Percentiles rank a stretch among this genome's conserved stretches.
These are phyloP conservation scores for Notodonta dromedarius DNA, from an alignment of 2,888 invertebrate species.

Conservation along the genomic window DNA sequence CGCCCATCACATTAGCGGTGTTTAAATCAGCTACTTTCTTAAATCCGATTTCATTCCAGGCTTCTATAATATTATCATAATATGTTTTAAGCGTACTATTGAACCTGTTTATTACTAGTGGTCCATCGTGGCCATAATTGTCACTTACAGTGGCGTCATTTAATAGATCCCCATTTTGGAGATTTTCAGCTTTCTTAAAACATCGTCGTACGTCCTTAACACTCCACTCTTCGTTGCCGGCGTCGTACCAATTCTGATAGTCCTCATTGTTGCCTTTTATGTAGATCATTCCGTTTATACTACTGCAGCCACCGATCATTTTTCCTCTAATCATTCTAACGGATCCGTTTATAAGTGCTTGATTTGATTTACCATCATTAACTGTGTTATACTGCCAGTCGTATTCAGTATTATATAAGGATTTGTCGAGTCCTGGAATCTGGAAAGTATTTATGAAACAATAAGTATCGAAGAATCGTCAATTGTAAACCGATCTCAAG, in stretches of 20 bases:
- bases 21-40: conserved; percentile 58
- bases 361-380: conserved; percentile 46
- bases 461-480: not conserved
- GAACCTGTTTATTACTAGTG: not conserved
- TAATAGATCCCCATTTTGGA: not conserved
- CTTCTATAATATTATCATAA: conserved; percentile 39
- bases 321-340: conserved; percentile 82
- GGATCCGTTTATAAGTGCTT: conserved; percentile 76
- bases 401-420: not conserved
- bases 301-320: conserved; percentile 77
- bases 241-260: conserved; percentile 69
- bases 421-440: not conserved
- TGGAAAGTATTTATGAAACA: not conserved
- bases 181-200: conserved; percentile 2
- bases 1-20: conserved; percentile 64
- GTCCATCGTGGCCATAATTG: not conserved
- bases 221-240: conserved; percentile 4
- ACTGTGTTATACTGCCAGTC: not conserved
- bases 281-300: conserved; percentile 77
- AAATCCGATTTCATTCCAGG: conserved; percentile 70
- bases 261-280: conserved; percentile 68
- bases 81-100: not conserved
- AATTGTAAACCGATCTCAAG: too few species aligned
- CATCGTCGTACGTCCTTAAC: not conserved
- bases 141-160: not conserved